These are phyloP conservation scores for Myotis findleyi DNA, from an alignment of 2,797 vertebrate genomes.

Conservation along the genomic window DNA sequence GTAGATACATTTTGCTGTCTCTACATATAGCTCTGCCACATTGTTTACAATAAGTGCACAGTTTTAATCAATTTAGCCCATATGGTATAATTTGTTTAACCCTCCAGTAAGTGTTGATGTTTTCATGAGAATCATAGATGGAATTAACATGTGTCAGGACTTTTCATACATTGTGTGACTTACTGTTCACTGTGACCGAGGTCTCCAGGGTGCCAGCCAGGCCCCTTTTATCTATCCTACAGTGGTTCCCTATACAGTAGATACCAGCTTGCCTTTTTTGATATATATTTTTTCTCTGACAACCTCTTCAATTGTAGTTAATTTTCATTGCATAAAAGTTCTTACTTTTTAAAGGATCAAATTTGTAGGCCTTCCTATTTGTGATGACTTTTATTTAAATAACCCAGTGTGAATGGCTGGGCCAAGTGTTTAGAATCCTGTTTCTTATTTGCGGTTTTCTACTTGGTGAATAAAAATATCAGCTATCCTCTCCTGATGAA, in stretches of 20 bases:
- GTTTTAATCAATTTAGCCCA: neutral
- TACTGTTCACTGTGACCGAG: neutral
- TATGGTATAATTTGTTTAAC: neutral
- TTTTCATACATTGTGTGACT: neutral
- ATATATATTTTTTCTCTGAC: neutral
- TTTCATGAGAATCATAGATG: neutral
- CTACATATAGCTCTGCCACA: neutral
- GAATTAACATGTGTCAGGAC: neutral
- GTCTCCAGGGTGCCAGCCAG: neutral
- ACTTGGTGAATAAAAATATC: constrained; percentile 3
- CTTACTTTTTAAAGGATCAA: neutral
- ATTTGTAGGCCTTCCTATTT: neutral
- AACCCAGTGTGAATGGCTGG: neutral
- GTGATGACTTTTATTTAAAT: neutral
- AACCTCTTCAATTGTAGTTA: neutral
- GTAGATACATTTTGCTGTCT: neutral
- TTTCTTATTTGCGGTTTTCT: neutral
- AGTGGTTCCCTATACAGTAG: neutral
- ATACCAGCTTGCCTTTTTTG: neutral
- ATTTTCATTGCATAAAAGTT: neutral
- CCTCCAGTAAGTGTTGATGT: neutral
- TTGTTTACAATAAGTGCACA: neutral
- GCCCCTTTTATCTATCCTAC: accelerated
- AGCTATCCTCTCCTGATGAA: neutral
- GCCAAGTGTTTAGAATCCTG: constrained; percentile 1